These are phyloP conservation scores for Zaprionus tsacasi DNA, from an alignment of 1,140 invertebrate genomes.

Conservation along the genomic window DNA sequence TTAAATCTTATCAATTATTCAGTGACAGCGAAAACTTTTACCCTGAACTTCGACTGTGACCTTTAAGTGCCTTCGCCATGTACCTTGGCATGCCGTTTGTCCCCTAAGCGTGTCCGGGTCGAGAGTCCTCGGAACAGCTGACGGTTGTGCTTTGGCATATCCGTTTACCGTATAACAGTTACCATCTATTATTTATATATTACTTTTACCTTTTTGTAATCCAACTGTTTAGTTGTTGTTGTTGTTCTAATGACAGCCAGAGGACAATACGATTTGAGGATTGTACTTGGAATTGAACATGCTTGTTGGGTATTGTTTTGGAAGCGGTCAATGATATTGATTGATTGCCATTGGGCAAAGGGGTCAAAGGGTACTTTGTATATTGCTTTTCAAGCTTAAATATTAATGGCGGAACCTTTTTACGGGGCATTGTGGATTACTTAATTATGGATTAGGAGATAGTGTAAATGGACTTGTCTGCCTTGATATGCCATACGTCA, in stretches of 20 bases:
- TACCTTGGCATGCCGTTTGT: constrained; percentile 6
- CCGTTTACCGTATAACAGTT: constrained; percentile 43
- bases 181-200: constrained; percentile 68
- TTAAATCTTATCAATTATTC: constrained; percentile 76
- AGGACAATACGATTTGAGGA: constrained; percentile 29
- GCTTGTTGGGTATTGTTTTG: not conserved
- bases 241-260: constrained; percentile 28
- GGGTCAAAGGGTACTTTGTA: constrained; percentile 5
- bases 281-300: constrained; percentile 49
- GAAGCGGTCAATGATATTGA: constrained; percentile 52
- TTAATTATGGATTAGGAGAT: constrained; percentile 14
- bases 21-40: constrained; percentile 58
- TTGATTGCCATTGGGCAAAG: constrained; percentile 37
- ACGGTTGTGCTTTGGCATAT: constrained; percentile 35
- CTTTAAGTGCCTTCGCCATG: constrained; percentile 39
- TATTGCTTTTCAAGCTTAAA: not conserved
- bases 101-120: not conserved
- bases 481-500: not conserved
- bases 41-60: constrained; percentile 70
- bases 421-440: not conserved
- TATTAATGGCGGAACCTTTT: constrained; percentile 5
- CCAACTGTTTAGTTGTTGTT: constrained; percentile 18
- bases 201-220: constrained; percentile 40
- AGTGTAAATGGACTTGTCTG: not conserved
- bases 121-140: constrained; percentile 49